phyloP scores from a whole-genome alignment of 2,797 vertebrate species.

The Sebastes reedi region DNA sequence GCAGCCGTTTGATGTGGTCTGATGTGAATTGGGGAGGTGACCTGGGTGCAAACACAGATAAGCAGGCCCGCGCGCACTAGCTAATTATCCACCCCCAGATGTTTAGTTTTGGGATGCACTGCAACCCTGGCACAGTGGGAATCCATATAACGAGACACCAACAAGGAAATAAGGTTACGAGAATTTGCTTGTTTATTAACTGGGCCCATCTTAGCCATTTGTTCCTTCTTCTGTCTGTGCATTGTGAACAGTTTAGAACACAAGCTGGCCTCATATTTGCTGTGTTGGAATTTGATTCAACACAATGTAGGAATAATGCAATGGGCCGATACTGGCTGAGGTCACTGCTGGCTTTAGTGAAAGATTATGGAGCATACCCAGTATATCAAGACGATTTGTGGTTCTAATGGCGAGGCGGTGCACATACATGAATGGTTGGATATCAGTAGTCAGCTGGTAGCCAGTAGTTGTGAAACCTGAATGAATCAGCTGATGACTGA shows the following conservation, averaged over 20 bases:
- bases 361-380: neutral
- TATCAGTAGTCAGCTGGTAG: neutral
- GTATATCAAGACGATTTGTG: neutral
- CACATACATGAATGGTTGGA: neutral
- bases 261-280: neutral
- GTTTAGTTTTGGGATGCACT: constrained; percentile 49
- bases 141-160: constrained; percentile 12
- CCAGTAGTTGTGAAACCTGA: neutral
- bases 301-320: neutral
- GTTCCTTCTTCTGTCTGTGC: neutral
- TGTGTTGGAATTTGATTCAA: neutral
- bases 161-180: constrained; percentile 20
- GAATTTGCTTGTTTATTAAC: constrained; percentile 22
- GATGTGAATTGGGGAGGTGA: constrained; percentile 56
- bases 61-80: constrained; percentile 20
- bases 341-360: neutral
- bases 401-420: neutral
- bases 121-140: constrained; percentile 13
- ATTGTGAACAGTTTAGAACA: neutral
- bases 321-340: neutral
- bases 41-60: constrained; percentile 54
- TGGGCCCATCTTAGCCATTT: neutral
- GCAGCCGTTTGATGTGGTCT: constrained; percentile 65
- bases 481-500: constrained; percentile 8
- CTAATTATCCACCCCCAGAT: constrained; percentile 69